Base-by-base conservation (phyloP, 2,888 invertebrate species). In the Troides aeacus region DNA sequence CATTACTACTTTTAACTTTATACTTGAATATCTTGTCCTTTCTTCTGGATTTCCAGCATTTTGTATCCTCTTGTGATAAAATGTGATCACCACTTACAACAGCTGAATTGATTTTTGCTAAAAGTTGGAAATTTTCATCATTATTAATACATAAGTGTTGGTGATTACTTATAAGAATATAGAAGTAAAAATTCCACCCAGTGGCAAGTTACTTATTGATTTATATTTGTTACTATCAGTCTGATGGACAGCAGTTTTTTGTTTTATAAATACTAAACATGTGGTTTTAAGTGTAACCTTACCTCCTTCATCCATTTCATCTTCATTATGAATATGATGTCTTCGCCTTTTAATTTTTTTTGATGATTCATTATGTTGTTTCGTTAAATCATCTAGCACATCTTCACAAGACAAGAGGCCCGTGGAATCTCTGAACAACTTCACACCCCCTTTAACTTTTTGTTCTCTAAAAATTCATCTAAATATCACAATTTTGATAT, bases 11-110 rank as follows among this genome's bases (percentile, higher is more conserved):
- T 21, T 80, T 76, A 53, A 79, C 77, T 77, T 88, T 91, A 74
- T 94, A 94, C 74, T 83, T 87, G 73, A 88, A 94, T 1, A 94
- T 68, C 66, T 93, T 91, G 64, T 93, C 91, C 86, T 93, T 94
- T 77, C 92, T 86, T 70, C 93, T 84, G 1, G 91, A 93, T 53
- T 93, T 93, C 94, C 94, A 94, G 73, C 80, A 76, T 78, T 90
- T 89, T 6, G 86, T 92, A 65, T 93, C 94, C 72, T 88, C 87
- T 80, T 90, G 88, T 6, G 87, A 90, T 69, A 94, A 72, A 67
- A 94, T 81, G 73, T 88, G 85, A 18, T 93, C 89, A 0, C 93
- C 90, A 69, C 80, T 84, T 0, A 94, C 85, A 10, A 84, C 83
- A 6, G 84, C 85, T 62, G 86, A 78, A 60, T 82, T 84, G 23